Base-by-base conservation (phyloP, 2,888 invertebrate genomes). In the Drosophila paracracens region DNA sequence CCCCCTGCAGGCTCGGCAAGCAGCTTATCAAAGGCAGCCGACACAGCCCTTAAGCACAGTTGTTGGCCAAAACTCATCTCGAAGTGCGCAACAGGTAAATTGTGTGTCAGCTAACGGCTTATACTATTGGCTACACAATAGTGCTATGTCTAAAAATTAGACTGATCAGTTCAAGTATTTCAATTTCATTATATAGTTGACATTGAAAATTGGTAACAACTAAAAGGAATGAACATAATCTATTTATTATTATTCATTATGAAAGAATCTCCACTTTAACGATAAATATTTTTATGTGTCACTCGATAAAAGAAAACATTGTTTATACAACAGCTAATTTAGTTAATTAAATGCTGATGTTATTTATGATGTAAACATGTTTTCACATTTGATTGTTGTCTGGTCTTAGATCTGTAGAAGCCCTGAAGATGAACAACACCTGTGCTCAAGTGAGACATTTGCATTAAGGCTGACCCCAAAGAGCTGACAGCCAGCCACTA, bases 11-110 rank as follows among this genome's bases (percentile, higher is more conserved):
- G 61, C 67, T 54, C 62, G 65, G 46, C 43, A 51, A 46, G 46
- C 59, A 51, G 56, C 57, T 56, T 57, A 53, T 77, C 81, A 83
- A 86, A 88, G 75, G 68, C 68, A 62, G 74, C 86, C 81, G 88
- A 70, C 72, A 52, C 38, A 35, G 48, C 52, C 60, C 38, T 16
- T 65, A 54, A 67, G 58, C 51, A 51, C 59, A 38, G 27, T 48
- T 29, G 33, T 54, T 54, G 53, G 46, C 53, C 48, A 58, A 54
- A 67, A 67, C 67, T 72, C 72, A 74, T 71, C 76, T 76, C 53
- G 29, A 74, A 83, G 83, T 81, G 81, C 66, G 48, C 62, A 53
- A 33, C 68, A 60, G 36, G 27, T 58, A 58, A 62, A 21, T 40
- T 53, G 4, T 33, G 36, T 63, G 53, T 31, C 58, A 68, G 53